These are phyloP conservation scores for Pyrgilauda ruficollis DNA, from an alignment of 2,113 vertebrate species.

Conservation along the genomic window DNA sequence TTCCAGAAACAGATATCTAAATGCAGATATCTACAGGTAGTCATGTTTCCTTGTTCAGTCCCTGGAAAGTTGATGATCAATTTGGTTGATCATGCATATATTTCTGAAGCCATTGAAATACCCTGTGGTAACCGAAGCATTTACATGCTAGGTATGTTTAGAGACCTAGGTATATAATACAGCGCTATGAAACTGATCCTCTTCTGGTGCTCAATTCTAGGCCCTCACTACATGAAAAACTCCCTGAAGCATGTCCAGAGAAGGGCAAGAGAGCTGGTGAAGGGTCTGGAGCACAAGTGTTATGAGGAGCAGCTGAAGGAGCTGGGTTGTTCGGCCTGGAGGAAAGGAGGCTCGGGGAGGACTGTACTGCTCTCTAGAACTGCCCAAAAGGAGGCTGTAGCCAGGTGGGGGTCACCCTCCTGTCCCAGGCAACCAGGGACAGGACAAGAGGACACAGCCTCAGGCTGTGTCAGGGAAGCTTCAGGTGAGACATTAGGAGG, in stretches of 20 bases:
- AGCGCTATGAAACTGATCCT: neutral
- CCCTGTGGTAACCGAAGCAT: neutral
- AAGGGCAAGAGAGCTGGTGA: neutral
- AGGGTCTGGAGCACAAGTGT: neutral
- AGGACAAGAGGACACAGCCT: neutral
- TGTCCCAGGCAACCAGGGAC: accelerated
- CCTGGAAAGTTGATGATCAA: neutral
- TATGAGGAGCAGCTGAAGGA: neutral
- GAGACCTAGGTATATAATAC: neutral
- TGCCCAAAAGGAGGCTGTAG: neutral
- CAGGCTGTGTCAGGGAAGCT: neutral
- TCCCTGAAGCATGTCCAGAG: neutral
- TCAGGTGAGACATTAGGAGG: neutral
- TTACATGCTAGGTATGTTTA: neutral
- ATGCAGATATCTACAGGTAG: neutral
- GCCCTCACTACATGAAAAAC: neutral
- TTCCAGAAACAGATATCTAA: neutral
- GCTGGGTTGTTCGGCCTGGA: neutral
- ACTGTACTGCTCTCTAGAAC: neutral
- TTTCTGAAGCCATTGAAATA: neutral
- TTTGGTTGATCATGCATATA: neutral
- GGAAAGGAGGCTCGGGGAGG: neutral
- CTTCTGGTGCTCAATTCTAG: neutral
- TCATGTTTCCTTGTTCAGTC: neutral
- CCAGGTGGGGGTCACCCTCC: too few relatives aligned